Evolutionary conservation across 2,797 vertebrate species (phyloP), one percentile per base, ranked within the genome.

Genomic region (Cuculus canorus): DNA sequence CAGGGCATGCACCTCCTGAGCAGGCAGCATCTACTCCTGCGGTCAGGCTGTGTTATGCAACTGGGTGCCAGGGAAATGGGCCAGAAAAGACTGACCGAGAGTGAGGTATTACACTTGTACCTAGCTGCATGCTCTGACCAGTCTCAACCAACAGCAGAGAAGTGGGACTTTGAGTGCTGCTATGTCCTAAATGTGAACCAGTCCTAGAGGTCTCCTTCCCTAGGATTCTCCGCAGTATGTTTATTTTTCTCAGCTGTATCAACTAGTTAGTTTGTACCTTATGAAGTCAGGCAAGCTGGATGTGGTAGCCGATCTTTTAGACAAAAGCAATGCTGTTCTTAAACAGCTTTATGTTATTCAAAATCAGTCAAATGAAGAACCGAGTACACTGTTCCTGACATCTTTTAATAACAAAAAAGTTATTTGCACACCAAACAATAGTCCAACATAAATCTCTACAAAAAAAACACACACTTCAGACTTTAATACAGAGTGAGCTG

Each of bases 11-110:
- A 15, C 14, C 53, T 47, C 52, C 45, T 2, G 15, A 39, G 69
- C 43, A 15, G 48, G 56, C 39, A n/a, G 33, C 7, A 1, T 5
- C 69, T 10, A 1, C 30, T 56, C 15, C 3, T 0, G 28, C 15
- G n/a, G 75, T 28, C 18, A 37, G 30, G 69, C 35, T 41, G 64
- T 2, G 5, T 0, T 35, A 22, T 7, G 16, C 9, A 22, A 39
- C 6, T 5, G 8, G 64, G 64, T 83, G 63, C 87, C 50, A 32
- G 48, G 48, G 28, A 35, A 52, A 43, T 0, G 5, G 78, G 24
- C 27, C 87, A 72, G 45, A 43, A 63, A 23, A 75, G 65, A 32
- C 69, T 8, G 19, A 33, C 47, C 6, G 59, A 54, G 28, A 22
- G 17, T 4, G 14, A 43, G 30, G 13, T 28, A 5, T 4, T 37